phyloP scores from a whole-genome alignment of 2,888 invertebrate genomes.

The Tuta absoluta region DNA sequence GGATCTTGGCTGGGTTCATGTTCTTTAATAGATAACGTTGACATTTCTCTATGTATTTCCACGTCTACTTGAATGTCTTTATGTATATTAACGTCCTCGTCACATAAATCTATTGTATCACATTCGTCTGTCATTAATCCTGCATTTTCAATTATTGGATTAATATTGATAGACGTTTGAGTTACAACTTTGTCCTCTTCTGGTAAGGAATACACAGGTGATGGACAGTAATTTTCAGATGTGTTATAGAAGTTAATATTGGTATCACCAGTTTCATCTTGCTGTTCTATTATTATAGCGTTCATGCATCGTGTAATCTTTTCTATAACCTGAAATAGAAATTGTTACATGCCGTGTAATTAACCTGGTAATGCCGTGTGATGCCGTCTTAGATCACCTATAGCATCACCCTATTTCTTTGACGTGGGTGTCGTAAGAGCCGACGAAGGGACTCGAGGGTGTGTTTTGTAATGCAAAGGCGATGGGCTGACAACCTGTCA shows the following conservation, averaged over 20 bases:
- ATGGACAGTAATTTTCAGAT: constrained; percentile 29
- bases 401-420: no score
- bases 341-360: no score
- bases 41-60: constrained; percentile 40
- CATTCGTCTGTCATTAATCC: constrained; percentile 10
- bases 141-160: background rate
- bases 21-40: constrained; percentile 39
- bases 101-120: constrained; percentile 38
- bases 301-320: constrained; percentile 55
- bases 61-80: constrained; percentile 9
- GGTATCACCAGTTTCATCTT: constrained; percentile 27
- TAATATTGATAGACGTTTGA: background rate
- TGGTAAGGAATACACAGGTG: constrained; percentile 48
- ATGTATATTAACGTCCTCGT: constrained; percentile 23
- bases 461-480: no score
- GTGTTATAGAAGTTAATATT: background rate
- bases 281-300: constrained; percentile 47
- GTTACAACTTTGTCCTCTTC: constrained; percentile 44
- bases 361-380: no score
- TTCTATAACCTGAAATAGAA: constrained; percentile 57
- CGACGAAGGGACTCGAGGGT: no score
- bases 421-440: no score
- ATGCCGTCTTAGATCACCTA: no score
- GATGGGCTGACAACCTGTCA: no score
- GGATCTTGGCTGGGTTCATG: background rate